Conservation (phyloP, 2,888 invertebrate genomes). For the Drosophila ustulata region DNA sequence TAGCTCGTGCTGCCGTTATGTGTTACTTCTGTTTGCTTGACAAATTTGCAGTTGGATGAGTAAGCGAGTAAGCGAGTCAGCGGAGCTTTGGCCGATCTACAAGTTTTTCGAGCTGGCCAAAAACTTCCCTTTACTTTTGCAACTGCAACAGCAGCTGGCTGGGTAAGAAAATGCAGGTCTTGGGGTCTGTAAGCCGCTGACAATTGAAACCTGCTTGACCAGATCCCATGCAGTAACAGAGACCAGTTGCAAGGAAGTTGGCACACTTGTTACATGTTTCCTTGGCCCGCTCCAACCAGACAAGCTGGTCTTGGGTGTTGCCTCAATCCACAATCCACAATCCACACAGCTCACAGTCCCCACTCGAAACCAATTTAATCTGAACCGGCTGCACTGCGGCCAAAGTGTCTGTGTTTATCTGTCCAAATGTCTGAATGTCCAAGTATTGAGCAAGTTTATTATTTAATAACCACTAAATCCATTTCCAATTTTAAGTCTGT, state of each 20-base stretch:
- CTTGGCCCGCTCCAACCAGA: slow-evolving; percentile 37
- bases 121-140: slow-evolving; percentile 71
- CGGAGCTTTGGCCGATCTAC: slow-evolving; percentile 24
- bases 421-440: slow-evolving; percentile 12
- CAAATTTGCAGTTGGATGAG: background rate
- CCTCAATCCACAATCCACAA: background rate
- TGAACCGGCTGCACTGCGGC: slow-evolving; percentile 45
- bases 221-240: slow-evolving; percentile 33
- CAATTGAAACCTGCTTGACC: slow-evolving; percentile 59
- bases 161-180: slow-evolving; percentile 63
- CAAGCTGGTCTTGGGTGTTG: slow-evolving; percentile 54
- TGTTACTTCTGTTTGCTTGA: background rate
- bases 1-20: background rate
- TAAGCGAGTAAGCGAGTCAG: background rate
- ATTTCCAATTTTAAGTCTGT: background rate
- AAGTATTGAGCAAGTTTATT: slow-evolving; percentile 62
- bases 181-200: slow-evolving; percentile 62
- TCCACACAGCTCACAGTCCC: slow-evolving; percentile 22
- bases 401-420: slow-evolving; percentile 16
- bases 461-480: slow-evolving; percentile 58
- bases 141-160: slow-evolving; percentile 14
- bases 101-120: slow-evolving; percentile 30
- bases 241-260: slow-evolving; percentile 71
- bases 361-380: slow-evolving; percentile 33
- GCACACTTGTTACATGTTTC: slow-evolving; percentile 71